These are phyloP conservation scores for Potamilus streckersoni DNA, from an alignment of 1,140 invertebrate species.

Conservation along the genomic window DNA sequence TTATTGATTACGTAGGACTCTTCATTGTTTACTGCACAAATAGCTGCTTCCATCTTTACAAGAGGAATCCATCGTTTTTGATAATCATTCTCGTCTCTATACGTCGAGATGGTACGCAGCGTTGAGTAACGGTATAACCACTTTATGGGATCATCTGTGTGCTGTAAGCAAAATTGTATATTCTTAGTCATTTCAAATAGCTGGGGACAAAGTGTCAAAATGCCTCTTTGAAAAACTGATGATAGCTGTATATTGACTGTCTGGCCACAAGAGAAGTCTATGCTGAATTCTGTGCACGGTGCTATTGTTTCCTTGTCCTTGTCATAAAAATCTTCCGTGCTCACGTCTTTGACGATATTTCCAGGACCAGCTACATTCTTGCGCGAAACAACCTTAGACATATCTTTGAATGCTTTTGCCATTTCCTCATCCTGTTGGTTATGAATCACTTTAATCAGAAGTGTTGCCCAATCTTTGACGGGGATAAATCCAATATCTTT, in stretches of 20 bases:
- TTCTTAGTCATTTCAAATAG: conserved; percentile 11
- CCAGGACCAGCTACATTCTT: neutral
- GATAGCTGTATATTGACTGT: conserved; percentile 16
- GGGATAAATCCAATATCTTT: conserved; percentile 5
- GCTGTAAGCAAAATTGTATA: conserved; percentile 13
- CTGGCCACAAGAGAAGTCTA: conserved; percentile 12
- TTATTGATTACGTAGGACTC: conserved; percentile 11
- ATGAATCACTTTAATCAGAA: conserved; percentile 9
- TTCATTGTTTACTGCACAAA: conserved; percentile 4
- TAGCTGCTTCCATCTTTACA: conserved; percentile 29
- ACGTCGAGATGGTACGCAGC: neutral
- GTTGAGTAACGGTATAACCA: conserved; percentile 1
- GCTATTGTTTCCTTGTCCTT: too few relatives aligned
- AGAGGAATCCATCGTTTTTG: conserved; percentile 20
- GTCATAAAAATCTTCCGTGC: conserved; percentile 17
- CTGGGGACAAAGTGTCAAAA: conserved; percentile 11
- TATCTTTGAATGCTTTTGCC: too few relatives aligned
- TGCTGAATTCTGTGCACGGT: neutral
- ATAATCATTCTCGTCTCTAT: conserved; percentile 15
- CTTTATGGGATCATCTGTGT: conserved; percentile 13
- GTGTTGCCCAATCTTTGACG: conserved; percentile 7
- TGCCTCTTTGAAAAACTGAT: conserved; percentile 2
- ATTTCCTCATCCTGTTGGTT: conserved; percentile 10
- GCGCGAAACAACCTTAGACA: neutral
- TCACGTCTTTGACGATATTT: conserved; percentile 5